phyloP scores from a whole-genome alignment of 2,888 invertebrate species.

The Mayetiola destructor region DNA sequence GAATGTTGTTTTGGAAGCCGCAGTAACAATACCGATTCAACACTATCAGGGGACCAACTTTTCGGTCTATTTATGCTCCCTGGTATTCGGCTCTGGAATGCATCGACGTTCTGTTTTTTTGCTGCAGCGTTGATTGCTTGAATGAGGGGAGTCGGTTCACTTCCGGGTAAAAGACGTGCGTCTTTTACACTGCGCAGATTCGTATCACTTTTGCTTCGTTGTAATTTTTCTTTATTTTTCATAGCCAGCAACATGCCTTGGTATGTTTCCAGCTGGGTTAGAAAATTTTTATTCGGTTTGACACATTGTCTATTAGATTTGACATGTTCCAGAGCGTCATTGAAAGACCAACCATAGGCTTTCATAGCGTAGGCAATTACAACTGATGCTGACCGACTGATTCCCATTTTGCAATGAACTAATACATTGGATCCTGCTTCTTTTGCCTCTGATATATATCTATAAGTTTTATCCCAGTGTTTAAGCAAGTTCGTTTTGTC shows the following conservation, averaged over 20 bases:
- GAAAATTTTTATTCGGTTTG: conserved; percentile 90
- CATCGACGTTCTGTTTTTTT: neutral
- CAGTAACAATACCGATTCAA: conserved; percentile 25
- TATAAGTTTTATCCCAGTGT: conserved; percentile 95
- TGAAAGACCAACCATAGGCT: conserved; percentile 85
- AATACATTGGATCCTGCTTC: conserved; percentile 84
- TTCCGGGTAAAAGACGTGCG: conserved; percentile 40
- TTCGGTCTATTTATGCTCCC: conserved; percentile 20
- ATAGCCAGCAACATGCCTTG: conserved; percentile 92
- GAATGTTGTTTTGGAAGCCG: conserved; percentile 34
- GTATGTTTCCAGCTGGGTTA: conserved; percentile 87
- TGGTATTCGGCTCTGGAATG: conserved; percentile 16
- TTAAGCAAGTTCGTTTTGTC: conserved; percentile 91
- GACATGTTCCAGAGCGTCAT: conserved; percentile 76
- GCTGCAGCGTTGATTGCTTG: conserved; percentile 37
- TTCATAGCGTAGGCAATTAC: conserved; percentile 99
- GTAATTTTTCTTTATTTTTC: conserved; percentile 85
- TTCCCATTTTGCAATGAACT: conserved; percentile 99
- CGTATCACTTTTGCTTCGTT: conserved; percentile 85
- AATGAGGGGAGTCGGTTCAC: conserved; percentile 46
- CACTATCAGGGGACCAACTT: conserved; percentile 28
- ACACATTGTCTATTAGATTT: conserved; percentile 84
- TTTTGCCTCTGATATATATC: conserved; percentile 86
- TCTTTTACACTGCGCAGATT: conserved; percentile 60
- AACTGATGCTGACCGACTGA: conserved; percentile 93